phyloP scores from a whole-genome alignment of 2,797 vertebrate genomes.

The Todus mexicanus region DNA sequence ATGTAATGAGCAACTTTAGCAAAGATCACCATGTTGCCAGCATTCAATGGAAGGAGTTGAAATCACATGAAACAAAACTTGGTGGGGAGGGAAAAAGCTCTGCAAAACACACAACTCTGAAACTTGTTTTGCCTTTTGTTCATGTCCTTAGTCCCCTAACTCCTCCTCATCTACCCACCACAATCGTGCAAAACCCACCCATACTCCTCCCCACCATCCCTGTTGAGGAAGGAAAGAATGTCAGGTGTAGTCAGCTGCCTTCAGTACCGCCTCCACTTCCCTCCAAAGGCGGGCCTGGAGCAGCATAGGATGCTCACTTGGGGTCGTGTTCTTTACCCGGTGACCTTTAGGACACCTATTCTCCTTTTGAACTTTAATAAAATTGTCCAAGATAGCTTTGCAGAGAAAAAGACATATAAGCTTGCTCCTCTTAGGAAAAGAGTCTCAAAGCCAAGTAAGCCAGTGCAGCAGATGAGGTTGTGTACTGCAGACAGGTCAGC shows the following conservation, averaged over 20 bases:
- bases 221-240: background rate
- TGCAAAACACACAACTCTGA: background rate
- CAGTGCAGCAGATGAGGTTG: background rate
- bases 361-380: background rate
- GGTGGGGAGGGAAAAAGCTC: background rate
- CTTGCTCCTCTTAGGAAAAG: background rate
- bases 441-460: background rate
- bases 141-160: background rate
- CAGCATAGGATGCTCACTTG: rapidly evolving
- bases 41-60: background rate
- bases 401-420: background rate
- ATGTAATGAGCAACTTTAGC: background rate
- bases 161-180: background rate
- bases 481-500: background rate
- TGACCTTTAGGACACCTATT: background rate
- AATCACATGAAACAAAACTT: background rate
- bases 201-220: background rate
- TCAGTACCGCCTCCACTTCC: background rate
- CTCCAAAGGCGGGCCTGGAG: background rate
- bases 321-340: background rate
- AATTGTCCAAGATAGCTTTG: background rate
- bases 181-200: background rate
- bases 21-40: background rate
- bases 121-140: background rate
- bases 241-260: background rate